Conservation (phyloP, 2,797 vertebrate genomes). For the Perodicticus potto region DNA sequence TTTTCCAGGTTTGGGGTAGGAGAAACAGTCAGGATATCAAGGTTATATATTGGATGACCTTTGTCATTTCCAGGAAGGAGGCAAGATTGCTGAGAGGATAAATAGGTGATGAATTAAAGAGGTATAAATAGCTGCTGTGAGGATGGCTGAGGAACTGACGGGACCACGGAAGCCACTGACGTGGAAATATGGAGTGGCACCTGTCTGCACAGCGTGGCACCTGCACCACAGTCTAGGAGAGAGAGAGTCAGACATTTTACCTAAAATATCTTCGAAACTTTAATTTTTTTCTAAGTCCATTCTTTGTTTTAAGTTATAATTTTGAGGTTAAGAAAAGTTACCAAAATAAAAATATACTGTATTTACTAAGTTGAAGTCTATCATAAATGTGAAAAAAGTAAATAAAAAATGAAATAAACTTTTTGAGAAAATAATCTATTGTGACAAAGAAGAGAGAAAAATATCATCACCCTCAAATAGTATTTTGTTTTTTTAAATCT, state of each 20-base stretch:
- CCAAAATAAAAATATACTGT: neutral
- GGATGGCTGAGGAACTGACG: neutral
- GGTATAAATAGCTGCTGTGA: neutral
- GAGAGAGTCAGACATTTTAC: neutral
- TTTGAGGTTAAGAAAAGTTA: neutral
- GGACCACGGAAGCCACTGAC: neutral
- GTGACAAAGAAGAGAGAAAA: neutral
- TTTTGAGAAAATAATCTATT: neutral
- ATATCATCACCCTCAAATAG: neutral
- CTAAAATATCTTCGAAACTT: conserved; percentile 1
- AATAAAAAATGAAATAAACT: neutral
- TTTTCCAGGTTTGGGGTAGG: too few species aligned
- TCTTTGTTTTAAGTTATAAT: conserved; percentile 41
- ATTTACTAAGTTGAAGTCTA: neutral
- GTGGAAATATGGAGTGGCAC: neutral
- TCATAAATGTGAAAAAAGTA: neutral
- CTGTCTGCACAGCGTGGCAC: neutral
- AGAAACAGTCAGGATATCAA: neutral
- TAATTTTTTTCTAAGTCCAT: neutral
- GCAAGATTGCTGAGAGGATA: neutral
- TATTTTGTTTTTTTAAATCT: neutral
- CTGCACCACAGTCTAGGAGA: neutral
- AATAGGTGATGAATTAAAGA: neutral
- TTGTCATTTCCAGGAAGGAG: neutral
- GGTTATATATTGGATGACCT: neutral